A percentile compares a stretch with the other conserved stretches of the same genome.
These are phyloP conservation scores for Ophion obscuratus DNA, from an alignment of 2,888 invertebrate species.

Conservation along the genomic window DNA sequence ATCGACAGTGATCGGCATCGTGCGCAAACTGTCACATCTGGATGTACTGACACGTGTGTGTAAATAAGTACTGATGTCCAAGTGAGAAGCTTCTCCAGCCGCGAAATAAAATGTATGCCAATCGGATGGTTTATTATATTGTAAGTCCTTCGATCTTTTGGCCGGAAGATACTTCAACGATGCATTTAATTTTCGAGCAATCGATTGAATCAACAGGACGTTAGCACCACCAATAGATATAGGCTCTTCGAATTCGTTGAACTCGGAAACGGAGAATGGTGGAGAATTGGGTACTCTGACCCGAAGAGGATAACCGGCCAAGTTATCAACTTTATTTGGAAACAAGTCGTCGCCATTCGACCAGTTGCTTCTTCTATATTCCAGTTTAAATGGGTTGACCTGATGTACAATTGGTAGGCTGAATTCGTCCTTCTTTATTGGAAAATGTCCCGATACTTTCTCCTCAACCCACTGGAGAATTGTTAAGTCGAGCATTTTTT, in stretches of 20 bases:
- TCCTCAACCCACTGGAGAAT: conserved; percentile 54
- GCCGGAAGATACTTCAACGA: not conserved
- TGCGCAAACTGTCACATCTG: not conserved
- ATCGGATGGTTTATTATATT: too few relatives aligned
- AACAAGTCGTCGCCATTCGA: conserved; percentile 53
- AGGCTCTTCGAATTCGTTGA: conserved; percentile 4
- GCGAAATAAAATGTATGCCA: not conserved
- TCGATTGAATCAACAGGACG: not conserved
- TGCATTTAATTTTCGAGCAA: not conserved
- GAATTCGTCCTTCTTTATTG: not conserved
- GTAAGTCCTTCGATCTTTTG: too few relatives aligned
- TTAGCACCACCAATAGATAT: not conserved
- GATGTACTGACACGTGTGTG: not conserved
- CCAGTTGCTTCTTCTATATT: conserved; percentile 33
- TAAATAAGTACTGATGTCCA: not conserved
- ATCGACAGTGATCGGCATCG: not conserved
- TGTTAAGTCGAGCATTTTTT: conserved; percentile 32
- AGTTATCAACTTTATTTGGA: conserved; percentile 67
- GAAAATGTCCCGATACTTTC: not conserved
- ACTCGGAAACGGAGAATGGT: conserved; percentile 9
- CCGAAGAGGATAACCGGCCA: conserved; percentile 66
- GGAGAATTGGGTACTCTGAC: not conserved
- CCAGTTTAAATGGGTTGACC: conserved; percentile 66
- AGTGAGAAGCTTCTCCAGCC: not conserved
- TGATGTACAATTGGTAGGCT: conserved; percentile 53